phyloP scores from a whole-genome alignment of 2,797 vertebrate genomes.

The Salarias fasciatus region DNA sequence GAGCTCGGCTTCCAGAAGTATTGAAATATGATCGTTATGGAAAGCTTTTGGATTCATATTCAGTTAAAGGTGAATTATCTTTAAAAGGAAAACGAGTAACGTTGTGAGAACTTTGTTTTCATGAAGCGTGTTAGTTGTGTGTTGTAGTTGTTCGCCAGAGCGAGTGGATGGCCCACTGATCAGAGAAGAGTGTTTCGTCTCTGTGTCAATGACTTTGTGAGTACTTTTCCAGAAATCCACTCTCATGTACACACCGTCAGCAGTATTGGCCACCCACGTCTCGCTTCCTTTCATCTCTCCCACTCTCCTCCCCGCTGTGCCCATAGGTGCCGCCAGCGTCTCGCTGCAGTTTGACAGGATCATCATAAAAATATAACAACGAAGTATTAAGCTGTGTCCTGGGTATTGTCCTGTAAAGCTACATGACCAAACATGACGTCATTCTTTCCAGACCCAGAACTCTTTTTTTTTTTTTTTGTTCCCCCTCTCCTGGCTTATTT shows the following conservation, averaged over 20 bases:
- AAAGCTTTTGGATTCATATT: neutral
- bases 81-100: conserved; percentile 1
- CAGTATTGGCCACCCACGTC: conserved; percentile 55
- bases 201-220: conserved; percentile 34
- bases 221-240: conserved; percentile 59
- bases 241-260: conserved; percentile 46
- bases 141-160: conserved; percentile 25
- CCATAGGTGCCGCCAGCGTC: conserved; percentile 17
- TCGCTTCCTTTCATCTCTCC: conserved; percentile 29
- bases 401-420: conserved; percentile 68
- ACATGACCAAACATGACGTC: conserved; percentile 66
- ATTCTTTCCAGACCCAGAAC: conserved; percentile 65
- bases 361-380: conserved; percentile 61
- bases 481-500: conserved; percentile 56
- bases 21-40: neutral
- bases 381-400: conserved; percentile 64
- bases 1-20: neutral
- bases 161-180: conserved; percentile 21
- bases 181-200: conserved; percentile 34
- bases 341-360: conserved; percentile 43
- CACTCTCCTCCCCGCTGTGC: conserved; percentile 18
- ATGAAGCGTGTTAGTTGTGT: conserved; percentile 22
- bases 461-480: conserved; percentile 40
- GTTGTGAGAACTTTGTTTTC: neutral
- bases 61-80: neutral